Evolutionary conservation across 2,797 vertebrate genomes (phyloP), one percentile per base, ranked within the genome.

Genomic region (Anguilla anguilla): DNA sequence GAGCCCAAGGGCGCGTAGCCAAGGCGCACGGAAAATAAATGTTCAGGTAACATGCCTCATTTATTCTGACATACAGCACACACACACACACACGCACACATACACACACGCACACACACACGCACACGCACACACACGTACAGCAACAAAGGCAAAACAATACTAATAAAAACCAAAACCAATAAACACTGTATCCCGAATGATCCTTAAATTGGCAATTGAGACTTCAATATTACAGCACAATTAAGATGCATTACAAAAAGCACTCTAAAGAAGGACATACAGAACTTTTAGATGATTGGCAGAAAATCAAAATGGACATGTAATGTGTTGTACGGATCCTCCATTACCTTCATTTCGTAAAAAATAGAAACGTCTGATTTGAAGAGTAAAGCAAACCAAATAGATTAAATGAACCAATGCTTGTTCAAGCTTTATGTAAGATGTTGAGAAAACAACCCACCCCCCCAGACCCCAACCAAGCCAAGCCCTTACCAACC

Each of bases 141-240:
- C 69, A 35, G n/a, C 22, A 84, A 77, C 25, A 59, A 72, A 57
- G 81, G 10, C 43, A 84, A 2, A 74, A 53, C 77, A 69, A 55
- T 22, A 22, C 31, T 84, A 81, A 64, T 19, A 49, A 84, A 81
- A 84, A 81, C 83, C 35, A 43, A 79, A 79, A 17, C 13, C 74
- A 79, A 39, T 17, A 79, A 15, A 79, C 43, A 46, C 43, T 46
- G 43, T 9, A 19, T 79, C 17, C 15, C 22, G 15, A 46, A 31
- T 74, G 35, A 74, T 39, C 28, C 4, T 31, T 19, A 43, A 35
- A 77, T 35, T 35, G 10, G 15, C 15, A 13, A 77, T 39, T 15
- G 17, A 13, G 72, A 77, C 72, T 5, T 7, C 28, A 4, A 72
- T 72, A 31, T 31, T 64, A 64, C 61, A 25, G 61, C 53, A 55